Evolutionary conservation across 2,888 invertebrate species (phyloP).

Genomic region (Torymus tubicola): DNA sequence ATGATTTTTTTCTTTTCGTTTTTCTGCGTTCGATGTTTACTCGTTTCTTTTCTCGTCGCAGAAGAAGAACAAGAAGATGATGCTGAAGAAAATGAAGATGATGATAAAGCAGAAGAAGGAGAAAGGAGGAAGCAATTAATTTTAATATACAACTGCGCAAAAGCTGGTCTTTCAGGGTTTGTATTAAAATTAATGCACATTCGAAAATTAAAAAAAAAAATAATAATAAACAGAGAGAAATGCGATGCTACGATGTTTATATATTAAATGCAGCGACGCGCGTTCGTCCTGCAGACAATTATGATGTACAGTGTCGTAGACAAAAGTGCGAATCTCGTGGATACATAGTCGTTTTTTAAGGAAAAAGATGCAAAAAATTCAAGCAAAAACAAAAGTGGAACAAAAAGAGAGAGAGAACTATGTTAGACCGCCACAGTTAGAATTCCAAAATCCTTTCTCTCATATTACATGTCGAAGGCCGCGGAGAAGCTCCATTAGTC

Average conservation of each 20-base stretch:
- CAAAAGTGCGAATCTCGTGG: constrained; percentile 53
- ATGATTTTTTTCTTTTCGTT: background rate
- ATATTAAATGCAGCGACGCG: constrained; percentile 34
- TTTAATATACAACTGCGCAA: constrained; percentile 68
- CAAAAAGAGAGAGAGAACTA: background rate
- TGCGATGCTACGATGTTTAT: constrained; percentile 51
- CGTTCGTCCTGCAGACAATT: constrained; percentile 27
- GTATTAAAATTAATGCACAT: constrained; percentile 68
- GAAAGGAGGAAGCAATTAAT: constrained; percentile 62
- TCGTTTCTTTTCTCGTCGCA: background rate
- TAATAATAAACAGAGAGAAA: constrained; percentile 12
- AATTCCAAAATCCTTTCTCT: constrained; percentile 30
- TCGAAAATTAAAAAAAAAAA: constrained; percentile 1
- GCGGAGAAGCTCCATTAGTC: constrained; percentile 35
- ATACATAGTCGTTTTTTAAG: constrained; percentile 54
- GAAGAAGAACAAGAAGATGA: background rate
- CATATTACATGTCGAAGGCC: constrained; percentile 41
- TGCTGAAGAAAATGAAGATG: constrained; percentile 9
- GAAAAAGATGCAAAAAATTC: constrained; percentile 40
- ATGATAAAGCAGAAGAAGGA: background rate
- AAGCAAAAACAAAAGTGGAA: constrained; percentile 16
- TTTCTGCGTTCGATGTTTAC: background rate
- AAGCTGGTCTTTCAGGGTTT: constrained; percentile 70
- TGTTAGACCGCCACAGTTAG: background rate
- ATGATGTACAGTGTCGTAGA: constrained; percentile 56